Evolutionary conservation across 1,140 invertebrate species (phyloP).

Genomic region (Ooceraea biroi): DNA sequence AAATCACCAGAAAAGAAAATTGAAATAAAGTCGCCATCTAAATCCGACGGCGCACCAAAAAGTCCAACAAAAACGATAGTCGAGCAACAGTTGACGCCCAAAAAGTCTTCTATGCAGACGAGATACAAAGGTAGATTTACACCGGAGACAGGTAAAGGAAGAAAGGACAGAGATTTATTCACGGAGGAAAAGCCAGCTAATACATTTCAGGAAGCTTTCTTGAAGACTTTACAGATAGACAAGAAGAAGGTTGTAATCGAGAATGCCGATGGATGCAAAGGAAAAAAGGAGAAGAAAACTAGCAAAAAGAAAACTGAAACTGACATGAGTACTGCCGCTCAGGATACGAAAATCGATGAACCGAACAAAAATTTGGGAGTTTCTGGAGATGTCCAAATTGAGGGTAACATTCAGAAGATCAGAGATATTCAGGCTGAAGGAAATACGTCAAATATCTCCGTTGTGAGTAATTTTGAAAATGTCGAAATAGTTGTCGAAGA

Average conservation of each 20-base stretch:
- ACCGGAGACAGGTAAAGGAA: conserved; percentile 72
- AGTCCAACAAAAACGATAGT: not conserved
- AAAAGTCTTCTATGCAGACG: conserved; percentile 65
- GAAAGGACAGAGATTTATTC: conserved; percentile 68
- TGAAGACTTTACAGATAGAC: conserved; percentile 79
- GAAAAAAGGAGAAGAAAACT: conserved; percentile 56
- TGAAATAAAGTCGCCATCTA: not conserved
- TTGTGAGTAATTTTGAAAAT: conserved; percentile 69
- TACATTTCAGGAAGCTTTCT: conserved; percentile 79
- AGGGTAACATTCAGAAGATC: conserved; percentile 17
- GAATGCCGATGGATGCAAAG: conserved; percentile 50
- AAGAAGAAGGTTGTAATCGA: conserved; percentile 67
- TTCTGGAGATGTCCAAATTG: conserved; percentile 14
- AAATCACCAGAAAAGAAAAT: not conserved
- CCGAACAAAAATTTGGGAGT: not conserved
- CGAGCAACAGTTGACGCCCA: conserved; percentile 54
- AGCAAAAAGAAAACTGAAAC: conserved; percentile 61
- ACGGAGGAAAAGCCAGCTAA: conserved; percentile 74
- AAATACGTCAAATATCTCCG: conserved; percentile 52
- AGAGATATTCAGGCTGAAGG: conserved; percentile 35
- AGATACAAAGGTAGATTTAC: conserved; percentile 75
- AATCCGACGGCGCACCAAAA: not conserved
- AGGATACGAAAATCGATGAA: conserved; percentile 33
- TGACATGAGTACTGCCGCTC: conserved; percentile 1
- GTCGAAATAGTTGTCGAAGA: conserved; percentile 74